Evolutionary conservation across 2,797 vertebrate genomes (phyloP).

Genomic region (Aulostomus chinensis): DNA sequence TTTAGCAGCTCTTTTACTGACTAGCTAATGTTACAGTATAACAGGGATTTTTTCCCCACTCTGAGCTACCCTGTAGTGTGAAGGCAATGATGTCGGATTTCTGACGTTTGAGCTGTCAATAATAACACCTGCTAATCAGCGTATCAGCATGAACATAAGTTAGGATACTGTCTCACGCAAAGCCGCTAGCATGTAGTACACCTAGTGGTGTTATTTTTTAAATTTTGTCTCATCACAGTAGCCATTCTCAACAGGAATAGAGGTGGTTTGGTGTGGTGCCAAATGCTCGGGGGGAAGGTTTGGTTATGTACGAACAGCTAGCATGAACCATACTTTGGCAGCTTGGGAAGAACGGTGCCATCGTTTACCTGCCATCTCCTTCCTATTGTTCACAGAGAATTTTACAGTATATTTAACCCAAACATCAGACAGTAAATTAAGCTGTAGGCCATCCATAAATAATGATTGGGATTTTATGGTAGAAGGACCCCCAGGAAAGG

Average conservation of each 20-base stretch:
- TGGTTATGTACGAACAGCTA: conserved; percentile 5
- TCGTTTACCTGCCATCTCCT: conserved; percentile 19
- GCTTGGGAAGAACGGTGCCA: conserved; percentile 10
- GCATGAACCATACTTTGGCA: conserved; percentile 19
- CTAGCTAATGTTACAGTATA: too few species aligned
- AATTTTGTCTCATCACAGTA: background rate
- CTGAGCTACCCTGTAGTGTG: too few species aligned
- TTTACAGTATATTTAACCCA: conserved; percentile 46
- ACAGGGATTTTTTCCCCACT: too few species aligned
- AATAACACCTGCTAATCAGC: too few species aligned
- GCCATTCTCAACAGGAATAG: background rate
- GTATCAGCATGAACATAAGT: too few species aligned
- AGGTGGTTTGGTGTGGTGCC: background rate
- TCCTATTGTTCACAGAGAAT: conserved; percentile 24
- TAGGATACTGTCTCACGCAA: background rate
- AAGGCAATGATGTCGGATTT: too few species aligned
- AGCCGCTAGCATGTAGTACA: background rate
- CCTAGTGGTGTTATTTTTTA: background rate
- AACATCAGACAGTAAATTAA: conserved; percentile 35
- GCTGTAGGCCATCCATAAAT: conserved; percentile 61
- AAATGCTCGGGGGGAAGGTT: conserved; percentile 26
- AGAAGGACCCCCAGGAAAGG: conserved; percentile 43
- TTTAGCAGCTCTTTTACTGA: too few species aligned
- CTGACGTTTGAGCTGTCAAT: too few species aligned
- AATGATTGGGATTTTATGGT: conserved; percentile 57